Conservation (phyloP, 2,797 vertebrate species). For the Pseudochirops cupreus region DNA sequence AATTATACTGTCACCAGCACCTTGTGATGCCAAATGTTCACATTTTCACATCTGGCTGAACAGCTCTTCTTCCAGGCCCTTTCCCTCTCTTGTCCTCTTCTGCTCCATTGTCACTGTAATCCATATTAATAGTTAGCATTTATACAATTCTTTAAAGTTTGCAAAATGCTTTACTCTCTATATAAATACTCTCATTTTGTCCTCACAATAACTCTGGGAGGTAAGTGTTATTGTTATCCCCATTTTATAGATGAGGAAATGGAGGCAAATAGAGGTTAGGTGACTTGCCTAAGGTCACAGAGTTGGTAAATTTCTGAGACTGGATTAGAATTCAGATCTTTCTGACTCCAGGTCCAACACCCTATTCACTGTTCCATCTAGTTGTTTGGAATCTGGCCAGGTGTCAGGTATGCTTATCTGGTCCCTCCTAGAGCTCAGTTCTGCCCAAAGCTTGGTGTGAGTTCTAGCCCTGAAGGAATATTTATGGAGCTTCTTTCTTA, state of each 20-base stretch:
- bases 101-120: neutral
- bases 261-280: neutral
- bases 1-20: neutral
- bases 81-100: neutral
- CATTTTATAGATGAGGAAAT: neutral
- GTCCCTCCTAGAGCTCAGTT: neutral
- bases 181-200: too few species aligned
- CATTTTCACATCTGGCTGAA: neutral
- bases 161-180: neutral
- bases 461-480: neutral
- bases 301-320: neutral
- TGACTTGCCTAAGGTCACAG: neutral
- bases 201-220: neutral
- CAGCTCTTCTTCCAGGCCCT: neutral
- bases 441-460: neutral
- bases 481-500: neutral
- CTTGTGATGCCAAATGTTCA: neutral
- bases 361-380: neutral
- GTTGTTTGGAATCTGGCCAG: neutral
- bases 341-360: neutral
- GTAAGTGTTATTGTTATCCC: neutral
- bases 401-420: neutral
- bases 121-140: neutral
- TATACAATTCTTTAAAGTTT: neutral
- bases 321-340: neutral